Conservation (phyloP, 2,797 vertebrate species). For the Muraenolepis orangiensis region DNA sequence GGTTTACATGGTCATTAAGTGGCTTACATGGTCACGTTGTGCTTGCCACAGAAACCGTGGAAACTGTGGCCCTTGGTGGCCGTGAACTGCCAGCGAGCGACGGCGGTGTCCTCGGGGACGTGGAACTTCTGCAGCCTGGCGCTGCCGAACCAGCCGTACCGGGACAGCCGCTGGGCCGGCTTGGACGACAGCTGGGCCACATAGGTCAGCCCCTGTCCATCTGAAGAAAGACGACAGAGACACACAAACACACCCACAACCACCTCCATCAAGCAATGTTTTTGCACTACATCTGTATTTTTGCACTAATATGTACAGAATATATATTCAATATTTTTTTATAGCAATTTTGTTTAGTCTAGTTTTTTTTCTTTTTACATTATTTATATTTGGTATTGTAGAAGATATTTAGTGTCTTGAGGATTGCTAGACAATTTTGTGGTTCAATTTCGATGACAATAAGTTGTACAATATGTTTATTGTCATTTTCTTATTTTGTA, state of each 20-base stretch:
- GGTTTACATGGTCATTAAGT: neutral
- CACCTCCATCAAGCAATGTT: too few species aligned
- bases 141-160: slow-evolving; percentile 88
- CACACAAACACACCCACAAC: neutral
- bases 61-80: slow-evolving; percentile 72
- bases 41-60: slow-evolving; percentile 64
- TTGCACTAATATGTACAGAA: too few species aligned
- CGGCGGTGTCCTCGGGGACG: slow-evolving; percentile 81
- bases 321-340: too few species aligned
- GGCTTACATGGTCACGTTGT: slow-evolving; percentile 85
- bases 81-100: slow-evolving; percentile 85
- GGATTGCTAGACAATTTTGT: too few species aligned
- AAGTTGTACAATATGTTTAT: too few species aligned
- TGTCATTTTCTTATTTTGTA: too few species aligned
- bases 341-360: too few species aligned
- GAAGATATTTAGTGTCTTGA: too few species aligned
- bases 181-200: slow-evolving; percentile 85
- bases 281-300: too few species aligned
- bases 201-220: slow-evolving; percentile 72
- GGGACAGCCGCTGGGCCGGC: slow-evolving; percentile 84
- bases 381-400: too few species aligned
- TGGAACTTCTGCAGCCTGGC: slow-evolving; percentile 85
- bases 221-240: slow-evolving; percentile 10
- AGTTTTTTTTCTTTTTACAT: too few species aligned
- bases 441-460: too few species aligned